Percentiles rank a stretch among this genome's conserved stretches.
phyloP scores from a whole-genome alignment of 1,140 invertebrate species.

The Drosophila pachea region DNA sequence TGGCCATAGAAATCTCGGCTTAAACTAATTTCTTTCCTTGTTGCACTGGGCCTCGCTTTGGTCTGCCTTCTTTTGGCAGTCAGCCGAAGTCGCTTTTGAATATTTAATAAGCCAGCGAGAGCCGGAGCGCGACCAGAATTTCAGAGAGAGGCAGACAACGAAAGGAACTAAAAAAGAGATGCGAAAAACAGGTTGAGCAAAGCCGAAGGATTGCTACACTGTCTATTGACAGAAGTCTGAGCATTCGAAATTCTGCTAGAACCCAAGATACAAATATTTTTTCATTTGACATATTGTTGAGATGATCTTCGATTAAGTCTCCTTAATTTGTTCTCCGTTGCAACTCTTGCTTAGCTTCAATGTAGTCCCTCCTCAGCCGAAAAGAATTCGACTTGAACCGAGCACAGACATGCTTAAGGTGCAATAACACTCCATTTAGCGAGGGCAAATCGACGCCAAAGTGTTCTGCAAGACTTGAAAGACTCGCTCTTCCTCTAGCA shows the following conservation, averaged over 20 bases:
- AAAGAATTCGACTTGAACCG: too few species aligned
- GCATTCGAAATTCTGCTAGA: background rate
- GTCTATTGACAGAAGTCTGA: too few species aligned
- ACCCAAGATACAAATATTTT: background rate
- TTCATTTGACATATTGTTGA: too few species aligned
- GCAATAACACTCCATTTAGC: constrained; percentile 42
- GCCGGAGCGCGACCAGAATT: constrained; percentile 22
- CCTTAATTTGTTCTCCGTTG: too few species aligned
- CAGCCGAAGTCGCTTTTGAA: constrained; percentile 59
- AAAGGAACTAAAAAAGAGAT: background rate
- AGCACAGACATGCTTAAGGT: constrained; percentile 30
- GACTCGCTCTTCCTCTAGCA: background rate
- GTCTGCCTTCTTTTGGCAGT: constrained; percentile 17
- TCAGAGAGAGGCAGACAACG: constrained; percentile 7
- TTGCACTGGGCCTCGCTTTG: constrained; percentile 43
- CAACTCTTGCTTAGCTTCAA: too few species aligned
- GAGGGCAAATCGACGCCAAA: constrained; percentile 33
- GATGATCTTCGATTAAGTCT: background rate
- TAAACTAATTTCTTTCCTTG: constrained; percentile 69
- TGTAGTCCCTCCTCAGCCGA: too few species aligned
- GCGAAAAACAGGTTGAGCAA: background rate
- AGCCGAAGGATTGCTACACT: background rate
- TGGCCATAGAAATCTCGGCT: constrained; percentile 61
- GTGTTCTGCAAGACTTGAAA: constrained; percentile 34
- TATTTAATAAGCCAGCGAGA: constrained; percentile 65